phyloP scores from a whole-genome alignment of 2,797 vertebrate genomes.

The Cebuella pygmaea region DNA sequence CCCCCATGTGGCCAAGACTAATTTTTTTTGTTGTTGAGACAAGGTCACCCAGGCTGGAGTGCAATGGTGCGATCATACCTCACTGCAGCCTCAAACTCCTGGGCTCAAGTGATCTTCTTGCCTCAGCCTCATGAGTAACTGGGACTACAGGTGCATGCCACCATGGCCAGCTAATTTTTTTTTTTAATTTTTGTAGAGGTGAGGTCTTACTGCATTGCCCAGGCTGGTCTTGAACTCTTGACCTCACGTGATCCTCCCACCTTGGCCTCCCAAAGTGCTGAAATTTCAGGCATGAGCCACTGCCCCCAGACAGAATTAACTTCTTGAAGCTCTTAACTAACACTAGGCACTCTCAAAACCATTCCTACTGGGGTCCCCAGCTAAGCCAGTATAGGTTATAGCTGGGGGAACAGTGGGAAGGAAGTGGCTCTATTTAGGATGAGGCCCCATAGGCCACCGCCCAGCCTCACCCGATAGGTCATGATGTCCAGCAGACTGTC shows the following conservation, averaged over 20 bases:
- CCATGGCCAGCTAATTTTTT: not conserved
- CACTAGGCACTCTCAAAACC: not conserved
- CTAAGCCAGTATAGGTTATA: not conserved
- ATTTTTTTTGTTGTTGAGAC: not conserved
- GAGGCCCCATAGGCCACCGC: fast-evolving
- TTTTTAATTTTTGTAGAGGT: no score
- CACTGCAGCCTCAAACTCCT: not conserved
- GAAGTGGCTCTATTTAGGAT: not conserved
- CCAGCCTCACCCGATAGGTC: constrained; percentile 85
- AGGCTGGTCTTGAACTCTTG: no score
- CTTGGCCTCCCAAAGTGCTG: no score
- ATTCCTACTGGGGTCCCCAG: not conserved
- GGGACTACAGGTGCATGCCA: not conserved
- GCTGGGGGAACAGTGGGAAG: not conserved
- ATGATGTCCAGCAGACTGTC: constrained; percentile 91
- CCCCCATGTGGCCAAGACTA: not conserved
- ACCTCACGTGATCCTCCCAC: no score
- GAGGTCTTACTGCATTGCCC: no score
- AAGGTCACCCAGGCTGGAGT: not conserved
- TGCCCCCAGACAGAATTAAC: no score
- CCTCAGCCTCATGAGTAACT: not conserved
- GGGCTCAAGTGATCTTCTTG: not conserved
- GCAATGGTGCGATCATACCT: no score
- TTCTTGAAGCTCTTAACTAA: not conserved
- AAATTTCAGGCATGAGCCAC: no score